Conservation (phyloP, 2,797 vertebrate species). For the Valencia hispanica region DNA sequence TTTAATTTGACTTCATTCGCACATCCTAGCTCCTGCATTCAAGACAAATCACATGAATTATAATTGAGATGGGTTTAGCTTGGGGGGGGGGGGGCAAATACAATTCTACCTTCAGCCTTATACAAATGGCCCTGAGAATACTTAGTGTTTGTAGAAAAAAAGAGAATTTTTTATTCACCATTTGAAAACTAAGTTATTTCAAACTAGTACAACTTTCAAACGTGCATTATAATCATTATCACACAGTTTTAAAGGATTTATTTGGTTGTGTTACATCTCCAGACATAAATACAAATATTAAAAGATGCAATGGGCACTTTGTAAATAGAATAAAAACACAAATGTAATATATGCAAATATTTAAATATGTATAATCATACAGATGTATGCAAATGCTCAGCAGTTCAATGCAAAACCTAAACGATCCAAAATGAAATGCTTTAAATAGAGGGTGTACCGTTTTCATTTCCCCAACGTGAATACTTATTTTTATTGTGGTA, state of each 20-base stretch:
- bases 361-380: slow-evolving; percentile 76
- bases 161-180: background rate
- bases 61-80: background rate
- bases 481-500: slow-evolving; percentile 38
- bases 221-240: slow-evolving; percentile 11
- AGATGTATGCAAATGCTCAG: slow-evolving; percentile 75
- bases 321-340: slow-evolving; percentile 78
- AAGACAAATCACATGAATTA: background rate
- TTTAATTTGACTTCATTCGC: background rate
- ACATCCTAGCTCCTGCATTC: background rate
- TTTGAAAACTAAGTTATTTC: background rate
- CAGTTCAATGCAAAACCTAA: slow-evolving; percentile 75
- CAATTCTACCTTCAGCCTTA: background rate
- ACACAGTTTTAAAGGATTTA: slow-evolving; percentile 87
- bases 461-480: slow-evolving; percentile 46
- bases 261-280: slow-evolving; percentile 93
- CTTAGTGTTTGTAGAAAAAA: background rate
- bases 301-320: slow-evolving; percentile 89
- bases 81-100: background rate
- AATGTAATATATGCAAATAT: slow-evolving; percentile 80
- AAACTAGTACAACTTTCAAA: background rate
- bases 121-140: background rate
- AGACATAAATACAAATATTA: slow-evolving; percentile 93
- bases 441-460: slow-evolving; percentile 41
- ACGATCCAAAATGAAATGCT: slow-evolving; percentile 44